Base-by-base conservation (phyloP, 2,113 vertebrate species). In the Clarias magur region DNA sequence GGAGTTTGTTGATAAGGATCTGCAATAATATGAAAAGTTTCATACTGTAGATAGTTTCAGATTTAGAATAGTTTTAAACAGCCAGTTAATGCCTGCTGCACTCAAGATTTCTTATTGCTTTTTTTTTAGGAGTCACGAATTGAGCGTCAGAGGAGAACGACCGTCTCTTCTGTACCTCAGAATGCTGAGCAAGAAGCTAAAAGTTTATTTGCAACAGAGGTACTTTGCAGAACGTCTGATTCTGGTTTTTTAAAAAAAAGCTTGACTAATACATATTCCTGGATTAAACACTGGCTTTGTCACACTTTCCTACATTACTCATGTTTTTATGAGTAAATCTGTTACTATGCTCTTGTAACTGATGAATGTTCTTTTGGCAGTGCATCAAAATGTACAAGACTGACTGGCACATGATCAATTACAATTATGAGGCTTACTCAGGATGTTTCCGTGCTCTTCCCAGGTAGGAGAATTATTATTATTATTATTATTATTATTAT, bases 381-480 rank as follows among this genome's bases (percentile, higher is more conserved):
- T 99, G 98, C 93, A 99, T 99, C 95, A 98, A 96, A 95, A 97
- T 96, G 92, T 99, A 99, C 92, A 98, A 97, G 94, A 97, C 96
- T 2, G 97, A 98, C 93, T 99, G 98, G 97, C 95, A 96, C 0
- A 94, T 97, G 56, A 96, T 99, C 89, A 99, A 96, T 95, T 99
- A 98, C 95, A 99, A 99, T 89, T 99, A 99, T 59, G 98, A 99
- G 91, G 97, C 97, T 62, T 99, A 97, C 93, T 98, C 97, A 0
- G 97, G 97, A 17, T 98, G 99, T 92, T 99, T 99, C 93, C 96
- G 97, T 89, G 96, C 96, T 94, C 93, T 99, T 93, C 98, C 98
- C 0, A 97, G 97, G 98, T 99, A 95, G 21, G 54, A 80, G 3
- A 9, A 16, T 67, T 80, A 10, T 72, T 56, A 38, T 59, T 65